Base-by-base conservation (phyloP, 1,140 invertebrate species). In the Drosophila persimilis region DNA sequence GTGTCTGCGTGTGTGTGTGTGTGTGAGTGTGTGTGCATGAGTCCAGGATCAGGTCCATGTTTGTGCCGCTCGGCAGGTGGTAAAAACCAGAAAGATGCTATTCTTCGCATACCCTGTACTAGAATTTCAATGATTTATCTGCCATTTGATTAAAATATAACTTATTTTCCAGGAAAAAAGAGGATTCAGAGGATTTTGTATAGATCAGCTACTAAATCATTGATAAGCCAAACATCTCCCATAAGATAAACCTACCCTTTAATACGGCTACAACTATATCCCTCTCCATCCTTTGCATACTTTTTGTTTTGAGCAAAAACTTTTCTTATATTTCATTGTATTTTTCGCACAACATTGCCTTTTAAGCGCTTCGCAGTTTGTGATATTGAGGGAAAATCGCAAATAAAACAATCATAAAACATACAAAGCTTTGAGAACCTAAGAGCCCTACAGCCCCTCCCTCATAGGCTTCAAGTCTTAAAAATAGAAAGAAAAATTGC, bases 291-390 rank as follows among this genome's bases (percentile, higher is more conserved):
- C 17, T 17, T 43, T 26, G 52, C 64, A 61, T 76, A 67, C 43
- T 84, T 35, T 73, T 88, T 77, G 60, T 86, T 77, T 66, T 52
- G 15, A 17, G 46, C 43, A 4, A 60, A 64, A 83, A 83, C 60
- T 83, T 83, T 83, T 54, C 81, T 75, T 83, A 79, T 79, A 80
- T 77, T 85, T 77, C 69, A 79, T 73, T 72, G 74, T 70, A 63
- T 80, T 85, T 85, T 80, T 57, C 64, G 59, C 67, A 80, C 63
- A 45, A 59, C 72, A 85, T 73, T 80, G 76, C 45, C 63, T 77
- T 77, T 76, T 72, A 67, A 77, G 72, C 58, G 77, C 31, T 3
- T 11, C 31, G 31, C 31, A 3, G 31, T 39, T 51, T 39, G 51
- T 20, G 67, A 59, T 56, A 75, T 67, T 67, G 55, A 75, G 47